Conservation (phyloP, 1,140 invertebrate genomes). For the Drosophila nigromelanica region DNA sequence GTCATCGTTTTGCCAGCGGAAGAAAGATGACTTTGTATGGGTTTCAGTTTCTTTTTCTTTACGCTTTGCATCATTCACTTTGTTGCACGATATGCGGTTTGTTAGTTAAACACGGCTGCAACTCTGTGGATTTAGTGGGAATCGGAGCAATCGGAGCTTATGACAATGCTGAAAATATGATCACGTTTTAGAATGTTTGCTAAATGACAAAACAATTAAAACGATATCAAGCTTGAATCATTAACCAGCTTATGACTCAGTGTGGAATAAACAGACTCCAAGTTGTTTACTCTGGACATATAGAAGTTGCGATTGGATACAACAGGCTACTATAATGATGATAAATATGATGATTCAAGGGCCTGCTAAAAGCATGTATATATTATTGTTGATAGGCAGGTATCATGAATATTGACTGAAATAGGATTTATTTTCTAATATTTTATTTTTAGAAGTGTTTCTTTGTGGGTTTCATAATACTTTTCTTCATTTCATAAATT, state of each 20-base stretch:
- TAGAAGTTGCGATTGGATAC: too few species aligned
- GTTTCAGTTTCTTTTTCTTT: conserved; percentile 21
- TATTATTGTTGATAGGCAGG: too few species aligned
- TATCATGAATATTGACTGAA: too few species aligned
- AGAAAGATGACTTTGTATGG: conserved; percentile 71
- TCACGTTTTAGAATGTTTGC: conserved; percentile 45
- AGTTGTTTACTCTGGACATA: conserved; percentile 9
- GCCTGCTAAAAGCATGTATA: neutral
- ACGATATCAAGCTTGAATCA: conserved; percentile 36
- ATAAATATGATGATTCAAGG: neutral
- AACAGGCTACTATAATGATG: neutral
- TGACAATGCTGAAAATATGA: conserved; percentile 40
- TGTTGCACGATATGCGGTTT: conserved; percentile 38
- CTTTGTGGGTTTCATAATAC: too few species aligned
- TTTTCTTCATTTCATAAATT: too few species aligned
- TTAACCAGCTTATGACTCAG: conserved; percentile 23
- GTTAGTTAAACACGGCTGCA: conserved; percentile 9
- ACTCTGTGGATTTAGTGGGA: conserved; percentile 25
- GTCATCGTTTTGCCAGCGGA: conserved; percentile 77
- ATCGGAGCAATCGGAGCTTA: conserved; percentile 13
- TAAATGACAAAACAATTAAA: conserved; percentile 46
- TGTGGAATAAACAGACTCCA: neutral
- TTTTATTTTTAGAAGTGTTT: too few species aligned
- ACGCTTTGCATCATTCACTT: conserved; percentile 34
- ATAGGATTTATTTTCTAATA: too few species aligned